Evolutionary conservation across 2,113 vertebrate species (phyloP), one percentile per base, ranked within the genome.

Genomic region (Irena cyanogastra): DNA sequence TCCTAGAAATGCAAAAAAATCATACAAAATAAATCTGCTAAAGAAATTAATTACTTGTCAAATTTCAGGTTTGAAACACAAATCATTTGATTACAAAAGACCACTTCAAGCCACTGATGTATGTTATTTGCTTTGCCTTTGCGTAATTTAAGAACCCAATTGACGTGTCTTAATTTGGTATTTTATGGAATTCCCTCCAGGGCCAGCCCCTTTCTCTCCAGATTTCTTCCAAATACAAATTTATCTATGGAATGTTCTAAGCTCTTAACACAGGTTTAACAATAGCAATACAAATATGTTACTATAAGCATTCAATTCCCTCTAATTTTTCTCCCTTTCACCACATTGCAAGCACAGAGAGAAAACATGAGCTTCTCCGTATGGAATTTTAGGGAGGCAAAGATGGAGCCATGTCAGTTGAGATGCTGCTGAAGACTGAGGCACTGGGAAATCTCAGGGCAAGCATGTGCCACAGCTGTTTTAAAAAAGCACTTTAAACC

Each of bases 121-220:
- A 27, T 60, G n/a, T 39, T 97, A 90, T 93, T 96, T 93, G 72
- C 84, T 86, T 89, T 94, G 72, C 63, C 50, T 95, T 93, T 94
- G 54, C 18, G 20, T 94, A 79, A 88, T 71, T 90, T 94, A 96
- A 95, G 93, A 90, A 84, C 44, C 57, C 84, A 93, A 81, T 56
- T 91, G 93, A 92, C 70, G 84, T 87, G 33, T 95, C 87, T 89
- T 94, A 79, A 89, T 94, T 90, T 93, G 82, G 31, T 95, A 68
- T 85, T 96, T 96, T 94, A 91, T 92, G 71, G 89, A 96, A 91
- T 64, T 91, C 76, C 56, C 74, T 93, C 63, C 24, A 77, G 61
- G 78, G 59, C 84, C 80, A 87, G 89, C 39, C 37, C 66, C 77
- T 65, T 94, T 85, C 31, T 86, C 92, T 90, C 56, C 37, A 95